Evolutionary conservation across 64 coral and sea anemone species (phyloP).

Genomic region (Cladopsammia gracilis): DNA sequence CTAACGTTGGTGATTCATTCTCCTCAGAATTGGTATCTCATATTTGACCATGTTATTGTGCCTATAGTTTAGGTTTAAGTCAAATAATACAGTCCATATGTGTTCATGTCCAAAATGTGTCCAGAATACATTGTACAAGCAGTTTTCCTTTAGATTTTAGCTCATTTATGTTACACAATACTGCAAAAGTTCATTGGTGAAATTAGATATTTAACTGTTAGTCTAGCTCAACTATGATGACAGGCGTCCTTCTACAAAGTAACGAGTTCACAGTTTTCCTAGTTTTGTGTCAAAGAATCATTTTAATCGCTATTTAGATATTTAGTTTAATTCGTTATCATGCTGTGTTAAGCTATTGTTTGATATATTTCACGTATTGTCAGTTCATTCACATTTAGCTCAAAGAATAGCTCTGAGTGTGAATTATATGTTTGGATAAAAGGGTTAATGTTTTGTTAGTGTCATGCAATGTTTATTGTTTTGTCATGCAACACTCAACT

Average conservation of each 20-base stretch:
- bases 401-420: neutral
- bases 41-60: no score
- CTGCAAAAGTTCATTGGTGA: conserved; percentile 8
- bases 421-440: neutral
- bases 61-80: no score
- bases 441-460: neutral
- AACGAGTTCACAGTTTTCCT: conserved; percentile 12
- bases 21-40: no score
- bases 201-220: conserved; percentile 21
- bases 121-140: neutral
- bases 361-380: neutral
- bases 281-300: neutral
- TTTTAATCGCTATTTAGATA: neutral
- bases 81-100: no score
- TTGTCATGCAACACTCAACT: neutral
- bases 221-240: neutral
- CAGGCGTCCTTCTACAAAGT: conserved; percentile 6
- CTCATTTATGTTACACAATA: neutral
- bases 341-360: no score
- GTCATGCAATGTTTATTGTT: no score
- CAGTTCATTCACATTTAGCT: neutral
- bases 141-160: neutral
- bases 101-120: neutral
- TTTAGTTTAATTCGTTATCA: neutral
- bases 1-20: no score